These are phyloP conservation scores for Urocolius indicus DNA, from an alignment of 2,113 vertebrate genomes.

Conservation along the genomic window DNA sequence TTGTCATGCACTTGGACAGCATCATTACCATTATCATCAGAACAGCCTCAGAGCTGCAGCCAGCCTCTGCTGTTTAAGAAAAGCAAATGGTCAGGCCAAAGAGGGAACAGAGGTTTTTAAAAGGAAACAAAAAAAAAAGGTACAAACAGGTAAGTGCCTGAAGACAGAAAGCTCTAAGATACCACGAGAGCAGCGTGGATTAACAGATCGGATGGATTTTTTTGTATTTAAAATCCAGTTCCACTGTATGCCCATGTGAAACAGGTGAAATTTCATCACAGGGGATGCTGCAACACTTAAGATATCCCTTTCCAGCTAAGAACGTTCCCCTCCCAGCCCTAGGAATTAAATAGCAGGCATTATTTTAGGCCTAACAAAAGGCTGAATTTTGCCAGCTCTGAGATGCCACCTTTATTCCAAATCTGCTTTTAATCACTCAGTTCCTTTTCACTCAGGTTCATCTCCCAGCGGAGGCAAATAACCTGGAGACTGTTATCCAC, in stretches of 20 bases:
- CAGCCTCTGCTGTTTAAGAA: background rate
- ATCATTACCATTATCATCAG: background rate
- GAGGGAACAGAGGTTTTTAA: background rate
- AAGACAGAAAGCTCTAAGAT: background rate
- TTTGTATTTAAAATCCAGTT: background rate
- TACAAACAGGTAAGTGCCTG: background rate
- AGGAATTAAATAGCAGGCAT: background rate
- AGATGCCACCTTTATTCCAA: slow-evolving; percentile 46
- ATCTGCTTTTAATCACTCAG: slow-evolving; percentile 46
- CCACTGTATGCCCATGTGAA: background rate
- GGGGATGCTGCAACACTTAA: background rate
- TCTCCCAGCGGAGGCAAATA: slow-evolving; percentile 49
- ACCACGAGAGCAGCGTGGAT: background rate
- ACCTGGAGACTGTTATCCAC: slow-evolving; percentile 40
- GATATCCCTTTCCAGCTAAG: background rate
- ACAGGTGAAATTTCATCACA: background rate
- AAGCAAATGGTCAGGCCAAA: background rate
- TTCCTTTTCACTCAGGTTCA: slow-evolving; percentile 56
- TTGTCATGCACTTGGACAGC: background rate
- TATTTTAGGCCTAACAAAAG: slow-evolving; percentile 30
- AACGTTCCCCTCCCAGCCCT: background rate
- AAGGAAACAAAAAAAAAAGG: background rate
- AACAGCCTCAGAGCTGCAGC: slow-evolving; percentile 14
- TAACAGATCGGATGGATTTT: background rate
- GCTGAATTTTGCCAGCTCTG: slow-evolving; percentile 18